Base-by-base conservation (phyloP, 2,888 invertebrate genomes). In the Argyra leucocephala region DNA sequence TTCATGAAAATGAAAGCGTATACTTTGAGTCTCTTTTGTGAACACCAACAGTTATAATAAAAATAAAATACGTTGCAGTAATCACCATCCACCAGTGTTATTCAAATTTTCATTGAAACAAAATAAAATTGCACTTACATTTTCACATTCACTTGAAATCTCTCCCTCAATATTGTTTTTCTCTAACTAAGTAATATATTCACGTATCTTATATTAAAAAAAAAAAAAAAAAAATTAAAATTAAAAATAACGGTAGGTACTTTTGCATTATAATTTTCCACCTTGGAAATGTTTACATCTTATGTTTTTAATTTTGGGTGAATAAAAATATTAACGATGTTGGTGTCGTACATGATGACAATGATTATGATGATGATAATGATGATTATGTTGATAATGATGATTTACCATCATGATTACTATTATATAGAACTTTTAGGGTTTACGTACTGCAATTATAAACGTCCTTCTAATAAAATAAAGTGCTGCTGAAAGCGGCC, bases 231-330 rank as follows among this genome's bases (percentile, higher is more conserved):
- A 31, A 10, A 31, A 10, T 5, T 31, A 10, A 31, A 31, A 31
- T 31, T 31, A 31, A 48, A 31, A 31, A 31, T 31, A 31, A 31
- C 12, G 31, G 12, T n/a, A 48, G 31, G 31, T n/a, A 48, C 48
- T 48, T 12, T 12, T 48, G 15, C 18, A 48, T 48, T 48, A 18
- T 48, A 48, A 48, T 48, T 48, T 48, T n/a, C 15, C 48, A 48
- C 48, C 48, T 48, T 48, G 48, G n/a, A 48, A 48, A 18, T 48
- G 48, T 48, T 48, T 48, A 48, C 48, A 48, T 48, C 48, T 48
- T 12, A 18, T 48, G 48, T 48, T n/a, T 48, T 48, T 48, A 48
- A 48, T 48, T 48, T 48, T 48, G n/a, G 48, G 48, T 48, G 48
- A 48, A n/a, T n/a, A n/a, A n/a, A n/a, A n/a, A n/a, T n/a, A n/a